These are phyloP conservation scores for Rhipidura dahli DNA, from an alignment of 2,113 vertebrate genomes.

Conservation along the genomic window DNA sequence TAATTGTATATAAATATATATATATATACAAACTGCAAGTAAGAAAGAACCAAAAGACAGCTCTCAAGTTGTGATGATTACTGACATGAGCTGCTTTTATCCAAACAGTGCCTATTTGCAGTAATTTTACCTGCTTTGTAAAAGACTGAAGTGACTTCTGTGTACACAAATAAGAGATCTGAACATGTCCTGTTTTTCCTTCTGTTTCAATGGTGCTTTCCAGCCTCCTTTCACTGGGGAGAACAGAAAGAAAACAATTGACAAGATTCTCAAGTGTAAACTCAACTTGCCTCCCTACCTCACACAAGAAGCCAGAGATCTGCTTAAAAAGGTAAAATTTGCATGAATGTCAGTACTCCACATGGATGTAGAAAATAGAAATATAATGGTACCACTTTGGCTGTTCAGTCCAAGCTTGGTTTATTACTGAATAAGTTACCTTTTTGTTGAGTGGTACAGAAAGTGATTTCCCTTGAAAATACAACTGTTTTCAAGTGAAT, in stretches of 20 bases:
- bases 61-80: neutral
- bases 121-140: neutral
- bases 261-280: slow-evolving; percentile 99
- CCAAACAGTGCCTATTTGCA: neutral
- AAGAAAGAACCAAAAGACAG: neutral
- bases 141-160: neutral
- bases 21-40: neutral
- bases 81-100: neutral
- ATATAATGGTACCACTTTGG: neutral
- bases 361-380: neutral
- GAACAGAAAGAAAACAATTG: slow-evolving; percentile 97
- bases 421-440: neutral
- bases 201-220: neutral
- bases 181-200: slow-evolving; percentile 9
- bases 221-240: slow-evolving; percentile 97
- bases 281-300: slow-evolving; percentile 99
- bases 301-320: slow-evolving; percentile 98
- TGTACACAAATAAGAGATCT: neutral
- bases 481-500: neutral
- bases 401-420: neutral
- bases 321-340: slow-evolving; percentile 91
- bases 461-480: slow-evolving; percentile 9
- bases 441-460: neutral
- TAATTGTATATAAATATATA: neutral
- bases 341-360: neutral